Evolutionary conservation across 2,113 vertebrate genomes (phyloP), one percentile per base, ranked within the genome.

Genomic region (Brachyistius frenatus): DNA sequence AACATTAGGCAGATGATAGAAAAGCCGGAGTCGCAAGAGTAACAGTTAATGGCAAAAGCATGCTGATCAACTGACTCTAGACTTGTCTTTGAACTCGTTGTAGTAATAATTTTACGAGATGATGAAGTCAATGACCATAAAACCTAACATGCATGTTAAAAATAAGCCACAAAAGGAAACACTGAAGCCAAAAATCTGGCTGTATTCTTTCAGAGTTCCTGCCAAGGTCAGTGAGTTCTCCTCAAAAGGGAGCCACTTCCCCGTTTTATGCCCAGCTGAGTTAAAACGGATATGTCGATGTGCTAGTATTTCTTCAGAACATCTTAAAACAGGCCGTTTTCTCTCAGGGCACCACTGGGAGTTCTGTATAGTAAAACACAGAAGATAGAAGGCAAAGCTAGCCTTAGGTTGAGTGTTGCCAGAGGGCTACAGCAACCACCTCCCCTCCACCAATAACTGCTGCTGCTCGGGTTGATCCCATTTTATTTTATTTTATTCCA

Each of bases 401-500:
- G 90, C 89, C 83, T 86, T 81, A 87, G 90, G 87, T 90, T 88
- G 85, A 91, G 73, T 54, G 49, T 78, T 82, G 84, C 90, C 88
- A 83, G 83, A 91, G 84, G 89, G 88, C 84, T 87, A 66, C 84
- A 85, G 78, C 82, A 81, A 80, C 72, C 74, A 53, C 73, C 82
- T 81, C 85, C 80, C 79, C 74, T 81, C 74, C 85, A 88, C 86
- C 85, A 84, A 90, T 88, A 89, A 89, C 83, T 66, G 72, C 86
- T 75, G 85, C 77, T 75, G 82, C 75, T 46, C 13, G 63, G 77
- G 71, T 84, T 87, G 88, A 92, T 89, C 87, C 86, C 85, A 84
- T 89, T 91, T 90, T 68, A 91, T 86, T 88, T 85, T 83, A 84
- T 90, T 89, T 87, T 88, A 92, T 91, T 91, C 90, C 66, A 76